phyloP scores from a whole-genome alignment of 2,888 invertebrate genomes.

The Cynaeus angustus region DNA sequence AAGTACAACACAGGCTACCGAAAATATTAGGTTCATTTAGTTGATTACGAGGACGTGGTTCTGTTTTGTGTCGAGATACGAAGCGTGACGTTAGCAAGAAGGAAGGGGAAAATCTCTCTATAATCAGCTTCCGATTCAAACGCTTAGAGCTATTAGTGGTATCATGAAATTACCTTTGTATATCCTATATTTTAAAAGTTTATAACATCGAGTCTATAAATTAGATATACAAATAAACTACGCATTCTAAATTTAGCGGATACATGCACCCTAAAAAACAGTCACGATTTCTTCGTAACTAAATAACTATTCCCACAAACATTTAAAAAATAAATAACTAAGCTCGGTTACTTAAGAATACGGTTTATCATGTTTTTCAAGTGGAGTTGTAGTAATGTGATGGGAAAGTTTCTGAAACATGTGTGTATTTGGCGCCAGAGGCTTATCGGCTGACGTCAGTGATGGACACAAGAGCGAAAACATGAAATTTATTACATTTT shows the following conservation, averaged over 20 bases:
- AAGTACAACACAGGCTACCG: slow-evolving; percentile 39
- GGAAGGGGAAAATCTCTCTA: slow-evolving; percentile 55
- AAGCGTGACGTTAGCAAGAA: slow-evolving; percentile 56
- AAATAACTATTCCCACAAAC: neutral
- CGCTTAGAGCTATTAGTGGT: slow-evolving; percentile 45
- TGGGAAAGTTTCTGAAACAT: slow-evolving; percentile 63
- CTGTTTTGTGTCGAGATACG: slow-evolving; percentile 62
- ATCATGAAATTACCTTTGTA: slow-evolving; percentile 50
- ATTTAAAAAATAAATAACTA: slow-evolving; percentile 15
- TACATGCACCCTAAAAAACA: neutral
- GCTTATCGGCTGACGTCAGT: slow-evolving; percentile 46
- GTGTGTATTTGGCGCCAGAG: slow-evolving; percentile 64
- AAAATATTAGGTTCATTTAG: slow-evolving; percentile 57
- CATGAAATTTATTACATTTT: neutral
- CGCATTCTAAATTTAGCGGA: slow-evolving; percentile 34
- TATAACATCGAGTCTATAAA: slow-evolving; percentile 48
- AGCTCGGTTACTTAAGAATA: slow-evolving; percentile 54
- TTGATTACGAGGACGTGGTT: slow-evolving; percentile 59
- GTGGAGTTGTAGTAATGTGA: slow-evolving; percentile 61
- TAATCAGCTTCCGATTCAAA: slow-evolving; percentile 51
- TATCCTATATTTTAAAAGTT: slow-evolving; percentile 46
- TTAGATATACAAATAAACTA: slow-evolving; percentile 47
- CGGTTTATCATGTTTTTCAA: slow-evolving; percentile 63
- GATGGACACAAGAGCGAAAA: slow-evolving; percentile 6
- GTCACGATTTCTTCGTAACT: too few relatives aligned